Conservation (phyloP, 2,113 vertebrate species). For the Paramisgurnus dabryanus region DNA sequence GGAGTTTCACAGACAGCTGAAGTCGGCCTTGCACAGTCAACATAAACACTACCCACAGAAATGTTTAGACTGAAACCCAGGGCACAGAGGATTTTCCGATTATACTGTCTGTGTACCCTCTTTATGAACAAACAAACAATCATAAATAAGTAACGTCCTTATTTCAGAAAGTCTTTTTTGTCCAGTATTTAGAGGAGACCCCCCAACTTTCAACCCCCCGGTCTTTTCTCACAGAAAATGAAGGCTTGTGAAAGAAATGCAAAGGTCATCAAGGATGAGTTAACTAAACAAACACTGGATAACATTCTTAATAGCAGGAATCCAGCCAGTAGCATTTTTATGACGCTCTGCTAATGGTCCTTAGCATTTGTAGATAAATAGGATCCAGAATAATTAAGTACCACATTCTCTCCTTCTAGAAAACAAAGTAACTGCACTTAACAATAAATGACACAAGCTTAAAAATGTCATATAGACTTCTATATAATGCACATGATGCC, state of each 20-base stretch:
- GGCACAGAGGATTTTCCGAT: constrained; percentile 5
- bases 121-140: constrained; percentile 13
- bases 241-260: constrained; percentile 8
- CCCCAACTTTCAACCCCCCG: not conserved
- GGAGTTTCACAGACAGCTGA: not conserved
- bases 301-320: too few relatives aligned
- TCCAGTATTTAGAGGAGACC: constrained; percentile 13
- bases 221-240: constrained; percentile 4
- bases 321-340: too few relatives aligned
- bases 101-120: constrained; percentile 26
- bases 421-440: not conserved
- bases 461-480: not conserved
- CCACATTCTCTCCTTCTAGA: not conserved
- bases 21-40: not conserved
- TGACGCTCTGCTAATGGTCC: too few relatives aligned
- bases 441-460: not conserved
- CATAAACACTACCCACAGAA: not conserved
- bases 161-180: not conserved
- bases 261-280: not conserved
- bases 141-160: not conserved
- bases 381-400: too few relatives aligned
- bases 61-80: constrained; percentile 19
- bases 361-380: too few relatives aligned
- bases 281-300: constrained; percentile 14
- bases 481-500: not conserved